Percentiles rank a stretch among this genome's conserved stretches.
Conservation (phyloP, 2,888 invertebrate genomes). For the Ecdyonurus torrentis region DNA sequence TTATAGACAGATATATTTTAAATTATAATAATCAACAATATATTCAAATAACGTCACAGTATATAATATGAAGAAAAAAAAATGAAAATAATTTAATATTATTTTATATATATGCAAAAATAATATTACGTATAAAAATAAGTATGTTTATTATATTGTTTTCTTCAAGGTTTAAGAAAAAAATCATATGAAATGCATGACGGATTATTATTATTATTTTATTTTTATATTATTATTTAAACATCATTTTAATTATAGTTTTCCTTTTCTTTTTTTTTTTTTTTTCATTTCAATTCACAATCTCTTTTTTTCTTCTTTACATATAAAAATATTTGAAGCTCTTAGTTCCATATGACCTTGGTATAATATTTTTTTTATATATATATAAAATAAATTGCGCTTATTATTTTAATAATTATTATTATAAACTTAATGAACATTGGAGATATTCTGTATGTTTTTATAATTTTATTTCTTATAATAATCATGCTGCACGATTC, state of each 20-base stretch:
- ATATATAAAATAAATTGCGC: neutral
- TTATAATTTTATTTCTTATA: neutral
- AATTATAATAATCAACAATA: too few relatives aligned
- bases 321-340: too few relatives aligned
- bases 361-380: neutral
- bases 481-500: neutral
- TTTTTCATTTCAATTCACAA: too few relatives aligned
- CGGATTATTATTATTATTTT: neutral
- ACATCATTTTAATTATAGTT: neutral
- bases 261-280: too few relatives aligned
- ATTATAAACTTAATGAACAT: neutral
- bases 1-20: too few relatives aligned
- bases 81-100: too few relatives aligned
- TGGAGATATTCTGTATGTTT: neutral
- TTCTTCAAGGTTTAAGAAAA: neutral
- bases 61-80: too few relatives aligned
- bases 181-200: neutral
- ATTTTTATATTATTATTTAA: neutral
- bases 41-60: too few relatives aligned
- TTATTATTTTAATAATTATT: neutral
- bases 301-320: too few relatives aligned
- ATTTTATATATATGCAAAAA: too few relatives aligned
- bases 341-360: neutral
- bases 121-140: too few relatives aligned
- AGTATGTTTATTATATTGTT: neutral